Percentiles rank a stretch among this genome's conserved stretches.
phyloP scores from a whole-genome alignment of 2,888 invertebrate species.

The Frankliniella intonsa region DNA sequence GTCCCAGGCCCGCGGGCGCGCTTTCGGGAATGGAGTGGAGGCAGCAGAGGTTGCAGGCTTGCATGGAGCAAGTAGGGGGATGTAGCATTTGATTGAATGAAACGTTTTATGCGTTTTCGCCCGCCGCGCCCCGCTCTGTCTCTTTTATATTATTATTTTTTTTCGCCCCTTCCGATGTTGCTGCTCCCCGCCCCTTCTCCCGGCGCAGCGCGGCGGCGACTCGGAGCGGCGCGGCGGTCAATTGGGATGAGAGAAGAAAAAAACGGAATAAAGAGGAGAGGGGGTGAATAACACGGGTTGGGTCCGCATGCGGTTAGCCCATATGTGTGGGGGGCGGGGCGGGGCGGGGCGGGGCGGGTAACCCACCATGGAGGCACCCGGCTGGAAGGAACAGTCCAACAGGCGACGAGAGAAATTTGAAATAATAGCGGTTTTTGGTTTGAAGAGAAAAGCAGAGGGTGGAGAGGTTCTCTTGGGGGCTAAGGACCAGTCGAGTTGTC shows the following conservation, averaged over 20 bases:
- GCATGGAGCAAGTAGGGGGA: not conserved
- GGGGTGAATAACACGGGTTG: not conserved
- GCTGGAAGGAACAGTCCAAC: too few relatives aligned
- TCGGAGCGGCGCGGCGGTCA: conserved; percentile 3
- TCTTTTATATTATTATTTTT: not conserved
- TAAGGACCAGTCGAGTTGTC: too few relatives aligned
- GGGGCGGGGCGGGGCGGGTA: too few relatives aligned
- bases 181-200: not conserved
- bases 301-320: not conserved
- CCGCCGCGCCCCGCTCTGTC: not conserved
- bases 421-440: too few relatives aligned
- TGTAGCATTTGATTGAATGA: conserved; percentile 17
- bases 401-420: too few relatives aligned
- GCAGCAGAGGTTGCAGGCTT: not conserved
- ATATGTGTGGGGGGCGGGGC: not conserved
- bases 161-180: not conserved
- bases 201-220: not conserved
- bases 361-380: too few relatives aligned
- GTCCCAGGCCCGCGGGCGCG: too few relatives aligned
- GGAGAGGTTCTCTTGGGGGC: too few relatives aligned
- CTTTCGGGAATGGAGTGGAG: not conserved
- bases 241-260: not conserved
- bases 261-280: not conserved
- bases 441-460: too few relatives aligned
- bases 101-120: conserved; percentile 5